Conservation (phyloP, 2,888 invertebrate genomes). For the Hirtodrosophila cameraria region DNA sequence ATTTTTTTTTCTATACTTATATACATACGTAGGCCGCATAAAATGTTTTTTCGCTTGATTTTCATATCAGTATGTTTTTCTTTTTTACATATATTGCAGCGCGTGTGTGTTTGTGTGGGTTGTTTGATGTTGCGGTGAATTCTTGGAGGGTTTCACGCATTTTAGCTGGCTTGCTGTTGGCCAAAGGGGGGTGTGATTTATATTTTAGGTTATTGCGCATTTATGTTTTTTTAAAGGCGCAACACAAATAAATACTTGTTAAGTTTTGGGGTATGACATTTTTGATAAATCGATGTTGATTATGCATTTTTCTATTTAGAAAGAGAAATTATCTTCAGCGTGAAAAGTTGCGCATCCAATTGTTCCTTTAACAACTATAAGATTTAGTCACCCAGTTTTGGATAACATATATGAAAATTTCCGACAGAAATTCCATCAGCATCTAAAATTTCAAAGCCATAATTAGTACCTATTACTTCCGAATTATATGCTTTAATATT, state of each 20-base stretch:
- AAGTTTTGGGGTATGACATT: constrained; percentile 9
- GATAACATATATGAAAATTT: too few species aligned
- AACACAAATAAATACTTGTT: constrained; percentile 20
- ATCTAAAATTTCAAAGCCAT: too few species aligned
- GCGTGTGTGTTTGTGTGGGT: constrained; percentile 14
- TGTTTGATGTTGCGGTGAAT: constrained; percentile 52
- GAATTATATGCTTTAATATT: too few species aligned
- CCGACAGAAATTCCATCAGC: too few species aligned
- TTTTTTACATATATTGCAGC: too few species aligned
- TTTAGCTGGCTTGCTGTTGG: constrained; percentile 22
- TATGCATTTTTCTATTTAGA: too few species aligned
- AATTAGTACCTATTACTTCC: too few species aligned
- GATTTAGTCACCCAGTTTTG: too few species aligned
- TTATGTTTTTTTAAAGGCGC: constrained; percentile 32
- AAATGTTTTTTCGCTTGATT: constrained; percentile 44
- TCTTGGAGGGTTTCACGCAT: constrained; percentile 52
- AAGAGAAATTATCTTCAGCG: too few species aligned
- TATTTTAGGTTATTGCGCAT: constrained; percentile 61
- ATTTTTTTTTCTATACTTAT: constrained; percentile 15
- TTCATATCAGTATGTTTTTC: constrained; percentile 15
- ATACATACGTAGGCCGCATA: constrained; percentile 20
- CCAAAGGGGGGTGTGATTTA: constrained; percentile 36
- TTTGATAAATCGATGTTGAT: constrained; percentile 1
- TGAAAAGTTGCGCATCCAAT: too few species aligned
- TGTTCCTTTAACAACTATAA: too few species aligned